Conservation (phyloP, 2,888 invertebrate genomes). For the Drosophila putrida region DNA sequence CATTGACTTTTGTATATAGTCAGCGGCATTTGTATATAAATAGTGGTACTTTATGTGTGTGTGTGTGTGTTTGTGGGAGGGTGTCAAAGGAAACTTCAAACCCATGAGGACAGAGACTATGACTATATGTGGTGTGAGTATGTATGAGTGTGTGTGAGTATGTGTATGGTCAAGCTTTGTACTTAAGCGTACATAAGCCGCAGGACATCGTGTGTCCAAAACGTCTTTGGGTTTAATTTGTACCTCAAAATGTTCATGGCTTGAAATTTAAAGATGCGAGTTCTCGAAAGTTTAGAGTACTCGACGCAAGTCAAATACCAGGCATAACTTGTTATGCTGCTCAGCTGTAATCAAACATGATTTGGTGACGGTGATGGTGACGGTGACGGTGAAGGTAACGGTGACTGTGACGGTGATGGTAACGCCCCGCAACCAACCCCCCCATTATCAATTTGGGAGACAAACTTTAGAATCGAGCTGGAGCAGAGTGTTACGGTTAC, state of each 20-base stretch:
- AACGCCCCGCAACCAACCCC: neutral
- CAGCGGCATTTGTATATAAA: conserved; percentile 78
- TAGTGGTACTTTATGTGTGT: conserved; percentile 54
- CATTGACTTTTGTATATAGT: conserved; percentile 80
- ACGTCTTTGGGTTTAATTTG: conserved; percentile 70
- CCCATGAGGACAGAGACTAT: conserved; percentile 22
- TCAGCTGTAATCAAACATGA: conserved; percentile 80
- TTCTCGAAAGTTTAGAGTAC: conserved; percentile 29
- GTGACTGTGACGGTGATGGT: conserved; percentile 9
- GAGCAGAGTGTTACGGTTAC: conserved; percentile 55
- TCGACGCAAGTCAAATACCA: conserved; percentile 26
- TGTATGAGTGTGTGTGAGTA: conserved; percentile 22
- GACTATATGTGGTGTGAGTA: conserved; percentile 11
- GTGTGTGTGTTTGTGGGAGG: conserved; percentile 31
- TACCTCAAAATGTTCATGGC: conserved; percentile 43
- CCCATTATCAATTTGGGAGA: conserved; percentile 40
- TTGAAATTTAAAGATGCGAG: conserved; percentile 60
- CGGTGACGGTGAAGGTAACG: conserved; percentile 7
- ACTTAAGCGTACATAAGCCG: conserved; percentile 80
- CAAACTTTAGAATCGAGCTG: conserved; percentile 31
- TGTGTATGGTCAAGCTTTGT: conserved; percentile 72
- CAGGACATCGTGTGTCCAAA: conserved; percentile 66
- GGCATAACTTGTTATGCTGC: conserved; percentile 71
- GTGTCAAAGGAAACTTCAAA: conserved; percentile 67
- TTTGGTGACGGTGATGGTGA: conserved; percentile 49